Evolutionary conservation across 1,140 invertebrate species (phyloP), one percentile per base, ranked within the genome.

Genomic region (Chrysopa pallens): DNA sequence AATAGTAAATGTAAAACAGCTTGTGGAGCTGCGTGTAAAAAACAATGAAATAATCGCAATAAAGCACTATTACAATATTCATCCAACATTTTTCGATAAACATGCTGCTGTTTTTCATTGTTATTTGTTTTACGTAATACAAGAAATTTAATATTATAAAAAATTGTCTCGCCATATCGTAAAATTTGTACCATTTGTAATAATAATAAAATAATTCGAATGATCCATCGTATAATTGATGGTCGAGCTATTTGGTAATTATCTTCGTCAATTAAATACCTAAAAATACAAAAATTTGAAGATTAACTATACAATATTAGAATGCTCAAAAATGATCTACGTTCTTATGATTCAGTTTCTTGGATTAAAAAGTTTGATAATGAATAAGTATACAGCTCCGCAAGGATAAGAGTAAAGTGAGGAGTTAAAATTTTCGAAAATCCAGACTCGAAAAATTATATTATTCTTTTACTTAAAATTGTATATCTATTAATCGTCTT

Each of bases 41-140:
- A 79, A 45, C 67, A 68, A 53, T 79, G 75, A 54, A 78, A 76
- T 45, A 79, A 61, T 40, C 74, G 55, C 38, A 79, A 56, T 40
- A 78, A 53, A 31, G 67, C 61, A 8, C 67, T 64, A 58, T 73
- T 71, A 1, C 66, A 62, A 50, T 73, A 70, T 58, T 73, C 70
- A 51, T 68, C 68, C 33, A 69, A 49, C 67, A 70, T 69, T 36
- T 57, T 55, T 6, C 61, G 57, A 42, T 63, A 68, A 35, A 49
- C 48, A 12, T 57, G 56, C 23, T 58, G 52, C 47, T 63, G 55
- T 13, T 53, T 49, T 12, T 50, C 44, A 33, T 49, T 55, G 15
- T 59, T 55, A 12, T 59, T 54, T 15, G 54, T 47, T 35, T 50
- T 54, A 23, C 54, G 52, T 13, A 57, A 50, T 40, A 55, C 56